A percentile compares a stretch with the other conserved stretches of the same genome.
phyloP scores from a whole-genome alignment of 2,113 vertebrate species.

The Cyanoramphus novaezelandiae region DNA sequence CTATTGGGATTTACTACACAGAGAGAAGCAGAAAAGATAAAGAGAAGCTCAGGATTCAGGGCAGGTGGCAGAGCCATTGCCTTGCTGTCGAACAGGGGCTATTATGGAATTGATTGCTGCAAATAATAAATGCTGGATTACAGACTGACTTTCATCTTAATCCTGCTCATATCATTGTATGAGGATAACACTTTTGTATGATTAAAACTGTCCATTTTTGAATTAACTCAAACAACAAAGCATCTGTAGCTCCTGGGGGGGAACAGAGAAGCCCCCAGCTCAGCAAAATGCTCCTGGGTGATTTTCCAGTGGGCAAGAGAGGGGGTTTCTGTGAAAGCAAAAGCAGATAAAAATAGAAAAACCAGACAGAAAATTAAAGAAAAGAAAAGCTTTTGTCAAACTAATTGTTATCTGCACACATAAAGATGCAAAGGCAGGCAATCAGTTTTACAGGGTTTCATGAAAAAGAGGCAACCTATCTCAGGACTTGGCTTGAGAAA shows the following conservation, averaged over 20 bases:
- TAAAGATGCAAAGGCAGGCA: neutral
- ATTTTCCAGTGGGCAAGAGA: neutral
- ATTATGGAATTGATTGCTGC: slow-evolving; percentile 40
- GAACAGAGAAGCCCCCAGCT: neutral
- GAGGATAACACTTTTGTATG: slow-evolving; percentile 28
- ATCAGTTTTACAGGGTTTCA: neutral
- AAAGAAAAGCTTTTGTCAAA: neutral
- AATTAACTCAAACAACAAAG: slow-evolving; percentile 43
- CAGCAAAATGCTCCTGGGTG: neutral
- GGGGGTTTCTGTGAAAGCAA: neutral
- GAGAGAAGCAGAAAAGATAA: slow-evolving; percentile 26
- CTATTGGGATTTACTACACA: slow-evolving; percentile 8
- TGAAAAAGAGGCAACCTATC: neutral
- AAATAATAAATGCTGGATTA: slow-evolving; percentile 59
- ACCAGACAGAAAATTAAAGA: neutral
- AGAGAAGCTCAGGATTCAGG: neutral
- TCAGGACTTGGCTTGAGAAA: neutral
- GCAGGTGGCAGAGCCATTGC: neutral
- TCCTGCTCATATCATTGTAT: slow-evolving; percentile 10
- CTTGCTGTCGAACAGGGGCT: neutral
- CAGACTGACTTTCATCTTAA: slow-evolving; percentile 51
- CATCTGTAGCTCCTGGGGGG: neutral
- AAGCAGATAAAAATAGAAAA: neutral
- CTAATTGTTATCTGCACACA: neutral
- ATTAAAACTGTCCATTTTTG: slow-evolving; percentile 59